phyloP scores from a whole-genome alignment of 1,140 invertebrate species.

The Triops cancriformis region DNA sequence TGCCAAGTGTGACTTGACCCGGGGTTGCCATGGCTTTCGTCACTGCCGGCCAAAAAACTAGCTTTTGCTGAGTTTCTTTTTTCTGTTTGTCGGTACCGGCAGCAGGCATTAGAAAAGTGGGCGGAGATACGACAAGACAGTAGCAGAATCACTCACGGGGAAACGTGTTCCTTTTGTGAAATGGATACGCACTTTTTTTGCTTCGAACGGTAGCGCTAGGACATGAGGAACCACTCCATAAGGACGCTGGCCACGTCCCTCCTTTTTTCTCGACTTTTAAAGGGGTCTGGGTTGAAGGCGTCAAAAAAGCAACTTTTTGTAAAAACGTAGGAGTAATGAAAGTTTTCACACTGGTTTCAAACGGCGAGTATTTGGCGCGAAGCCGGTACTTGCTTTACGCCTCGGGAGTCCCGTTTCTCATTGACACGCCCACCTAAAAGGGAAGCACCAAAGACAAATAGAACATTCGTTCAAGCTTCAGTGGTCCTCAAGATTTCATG shows the following conservation, averaged over 20 bases:
- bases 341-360: background rate
- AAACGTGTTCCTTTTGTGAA: no score
- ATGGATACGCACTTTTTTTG: background rate
- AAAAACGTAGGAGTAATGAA: background rate
- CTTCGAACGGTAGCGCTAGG: background rate
- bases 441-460: background rate
- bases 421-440: constrained; percentile 1
- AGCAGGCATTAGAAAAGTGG: background rate
- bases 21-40: constrained; percentile 3
- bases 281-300: background rate
- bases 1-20: background rate
- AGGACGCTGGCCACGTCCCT: no score
- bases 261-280: background rate
- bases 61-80: background rate
- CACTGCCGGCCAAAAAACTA: background rate
- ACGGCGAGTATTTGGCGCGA: background rate
- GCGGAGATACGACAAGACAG: background rate
- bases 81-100: background rate
- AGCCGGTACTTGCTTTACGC: constrained; percentile 7
- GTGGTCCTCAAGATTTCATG: background rate
- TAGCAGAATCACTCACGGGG: background rate
- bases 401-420: background rate
- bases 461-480: background rate
- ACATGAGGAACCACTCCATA: no score
- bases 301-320: background rate